Evolutionary conservation across 2,888 invertebrate species (phyloP).

Genomic region (Onthophagus sagittarius): DNA sequence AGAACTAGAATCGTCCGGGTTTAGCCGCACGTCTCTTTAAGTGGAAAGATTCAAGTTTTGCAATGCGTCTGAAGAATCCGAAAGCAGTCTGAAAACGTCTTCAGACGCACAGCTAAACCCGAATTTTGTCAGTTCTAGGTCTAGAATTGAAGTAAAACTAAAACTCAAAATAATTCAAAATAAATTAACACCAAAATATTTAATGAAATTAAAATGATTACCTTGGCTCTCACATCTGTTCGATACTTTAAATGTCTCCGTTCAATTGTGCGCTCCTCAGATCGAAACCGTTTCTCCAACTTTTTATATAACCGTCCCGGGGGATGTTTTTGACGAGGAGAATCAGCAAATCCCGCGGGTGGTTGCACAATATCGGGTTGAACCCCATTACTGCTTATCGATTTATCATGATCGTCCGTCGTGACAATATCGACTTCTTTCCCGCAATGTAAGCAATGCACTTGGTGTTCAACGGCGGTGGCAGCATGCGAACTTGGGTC

Average conservation of each 20-base stretch:
- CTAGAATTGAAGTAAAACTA: too few species aligned
- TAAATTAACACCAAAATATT: too few species aligned
- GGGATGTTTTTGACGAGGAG: constrained; percentile 55
- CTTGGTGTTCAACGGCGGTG: constrained; percentile 47
- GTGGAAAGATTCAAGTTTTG: too few species aligned
- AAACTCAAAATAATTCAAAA: too few species aligned
- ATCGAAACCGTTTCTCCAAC: constrained; percentile 73
- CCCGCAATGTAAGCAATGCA: constrained; percentile 79
- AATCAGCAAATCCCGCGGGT: constrained; percentile 85
- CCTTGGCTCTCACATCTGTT: constrained; percentile 77
- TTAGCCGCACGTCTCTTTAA: too few species aligned
- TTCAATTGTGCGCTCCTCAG: constrained; percentile 66
- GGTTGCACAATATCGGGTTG: constrained; percentile 75
- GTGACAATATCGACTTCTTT: constrained; percentile 61
- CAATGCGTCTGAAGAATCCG: too few species aligned
- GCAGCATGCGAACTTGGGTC: constrained; percentile 62
- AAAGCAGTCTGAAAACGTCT: too few species aligned
- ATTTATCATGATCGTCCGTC: constrained; percentile 43
- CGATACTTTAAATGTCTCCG: constrained; percentile 62
- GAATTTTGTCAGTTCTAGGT: too few species aligned
- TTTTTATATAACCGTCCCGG: constrained; percentile 68
- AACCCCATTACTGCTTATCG: constrained; percentile 33
- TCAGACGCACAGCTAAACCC: too few species aligned
- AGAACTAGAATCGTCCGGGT: too few species aligned
- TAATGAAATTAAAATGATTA: constrained; percentile 41